Base-by-base conservation (phyloP, 2,113 vertebrate genomes). In the Peromyscus polionotus region DNA sequence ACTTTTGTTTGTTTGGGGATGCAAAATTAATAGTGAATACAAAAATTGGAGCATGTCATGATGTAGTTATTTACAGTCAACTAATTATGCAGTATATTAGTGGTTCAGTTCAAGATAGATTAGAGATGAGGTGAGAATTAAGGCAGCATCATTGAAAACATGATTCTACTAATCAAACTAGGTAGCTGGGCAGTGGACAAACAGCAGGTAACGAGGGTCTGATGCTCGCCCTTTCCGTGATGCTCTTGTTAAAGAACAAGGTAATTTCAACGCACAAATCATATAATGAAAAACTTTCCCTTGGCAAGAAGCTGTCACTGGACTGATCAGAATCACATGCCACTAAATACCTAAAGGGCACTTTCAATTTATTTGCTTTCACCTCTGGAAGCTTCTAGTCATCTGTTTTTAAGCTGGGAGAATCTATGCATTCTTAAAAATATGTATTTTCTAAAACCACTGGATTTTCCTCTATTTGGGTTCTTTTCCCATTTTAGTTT, bases 111-210 rank as follows among this genome's bases (percentile, higher is more conserved):
- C 14, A 57, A 63, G 10, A 65, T n/a, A 72, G 33, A 42, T 16
- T 68, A 92, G 68, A 92, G 61, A 91, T 57, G 12, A 88, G 10
- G 39, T 91, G 17, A 54, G 45, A 92, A 89, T 96, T 80, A 95
- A 96, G 88, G 88, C 48, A 89, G 45, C 24, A 73, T n/a, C 80
- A 96, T 96, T 93, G 45, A 91, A 95, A 97, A 92, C 59, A 86
- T 3, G 51, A 75, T 94, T 83, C 72, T 91, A 61, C 72, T 95
- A 83, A 96, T 97, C 67, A 88, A 86, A 65, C 31, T 85, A 88
- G 33, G 65, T 84, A 45, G 88, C 48, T 16, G 92, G 75, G 92
- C 20, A 93, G 28, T 33, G 72, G 19, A 81, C 48, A 95, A 94
- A 91, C 90, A 48, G 65, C 85, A 93, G 93, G 68, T 94, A 94